Conservation (phyloP, 1,140 invertebrate genomes). For the Drosophila nasuta region DNA sequence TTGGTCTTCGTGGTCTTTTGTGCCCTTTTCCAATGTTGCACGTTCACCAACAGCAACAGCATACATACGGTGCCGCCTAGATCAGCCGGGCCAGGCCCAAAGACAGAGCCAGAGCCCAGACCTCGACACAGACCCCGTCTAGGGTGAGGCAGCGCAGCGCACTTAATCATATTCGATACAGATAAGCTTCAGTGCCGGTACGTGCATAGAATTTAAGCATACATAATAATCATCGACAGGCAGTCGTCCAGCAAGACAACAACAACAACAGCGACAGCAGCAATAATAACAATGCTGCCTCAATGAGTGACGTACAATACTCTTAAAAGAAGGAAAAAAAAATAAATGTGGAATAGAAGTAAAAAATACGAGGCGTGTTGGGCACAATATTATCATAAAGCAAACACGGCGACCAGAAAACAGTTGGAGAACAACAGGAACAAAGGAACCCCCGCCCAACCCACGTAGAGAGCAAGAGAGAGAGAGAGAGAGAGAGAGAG, state of each 20-base stretch:
- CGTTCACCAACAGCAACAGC: conserved; percentile 40
- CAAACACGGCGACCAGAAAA: conserved; percentile 56
- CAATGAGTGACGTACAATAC: conserved; percentile 49
- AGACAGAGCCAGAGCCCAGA: conserved; percentile 5
- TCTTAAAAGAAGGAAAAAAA: conserved; percentile 19
- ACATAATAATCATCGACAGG: conserved; percentile 79
- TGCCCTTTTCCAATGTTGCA: conserved; percentile 77
- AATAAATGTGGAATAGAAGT: conserved; percentile 8
- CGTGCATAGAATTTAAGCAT: conserved; percentile 83
- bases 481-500: background rate
- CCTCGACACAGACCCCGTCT: conserved; percentile 16
- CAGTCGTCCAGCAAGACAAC: conserved; percentile 37
- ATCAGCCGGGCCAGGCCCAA: conserved; percentile 2
- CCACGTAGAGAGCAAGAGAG: background rate
- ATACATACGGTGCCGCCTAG: conserved; percentile 41
- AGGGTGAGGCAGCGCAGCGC: conserved; percentile 69
- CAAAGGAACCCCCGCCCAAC: conserved; percentile 22
- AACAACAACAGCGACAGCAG: conserved; percentile 21
- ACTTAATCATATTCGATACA: conserved; percentile 84
- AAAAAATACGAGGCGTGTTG: conserved; percentile 39
- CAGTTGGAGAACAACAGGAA: conserved; percentile 40
- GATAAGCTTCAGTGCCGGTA: conserved; percentile 80
- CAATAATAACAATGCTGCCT: conserved; percentile 36
- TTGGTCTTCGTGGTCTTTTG: conserved; percentile 61
- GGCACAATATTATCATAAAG: conserved; percentile 67